Evolutionary conservation across 1,140 invertebrate species (phyloP), one percentile per base, ranked within the genome.

Genomic region (Drosophila aff.): DNA sequence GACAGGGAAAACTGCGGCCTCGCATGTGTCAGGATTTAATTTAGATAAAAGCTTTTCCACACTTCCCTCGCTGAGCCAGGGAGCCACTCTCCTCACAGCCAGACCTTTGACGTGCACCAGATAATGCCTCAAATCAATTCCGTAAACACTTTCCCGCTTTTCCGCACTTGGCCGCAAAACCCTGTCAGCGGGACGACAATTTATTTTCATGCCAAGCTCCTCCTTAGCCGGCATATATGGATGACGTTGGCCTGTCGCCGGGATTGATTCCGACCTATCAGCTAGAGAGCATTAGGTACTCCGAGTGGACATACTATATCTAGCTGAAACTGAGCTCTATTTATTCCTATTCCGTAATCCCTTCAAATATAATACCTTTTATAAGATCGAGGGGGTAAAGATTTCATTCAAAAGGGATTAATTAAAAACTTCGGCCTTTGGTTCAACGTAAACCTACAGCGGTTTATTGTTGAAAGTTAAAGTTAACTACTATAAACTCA

Each of bases 41-140:
- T 90, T 90, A 85, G 85, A 90, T 90, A 90, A 90, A 90, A 90
- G 85, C 82, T 90, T 90, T 85, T 60, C 66, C 65, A 76, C 60
- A 59, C 63, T 52, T 61, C 47, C 23, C 11, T 31, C 15, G 23
- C 46, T 26, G 15, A 26, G 46, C 23, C 23, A 9, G 21, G 31
- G 16, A n/a, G 31, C 44, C 50, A 33, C 50, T 59, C 47, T 2
- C 53, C 21, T 31, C 49, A 49, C 47, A 28, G 9, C 15, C 58
- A 41, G 52, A 52, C 52, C 65, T 72, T 71, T 79, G 76, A 72
- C 66, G 76, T 68, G 75, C 55, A 41, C 55, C 65, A 66, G 69
- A 81, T 76, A 89, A 76, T 90, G 69, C 85, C 76, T 85, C 66
- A 84, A 90, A 90, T 82, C 85, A 90, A 90, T 90, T 85, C 75